Percentiles rank a stretch among this genome's conserved stretches.
These are phyloP conservation scores for Mugil cephalus DNA, from an alignment of 2,113 vertebrate species.

Conservation along the genomic window DNA sequence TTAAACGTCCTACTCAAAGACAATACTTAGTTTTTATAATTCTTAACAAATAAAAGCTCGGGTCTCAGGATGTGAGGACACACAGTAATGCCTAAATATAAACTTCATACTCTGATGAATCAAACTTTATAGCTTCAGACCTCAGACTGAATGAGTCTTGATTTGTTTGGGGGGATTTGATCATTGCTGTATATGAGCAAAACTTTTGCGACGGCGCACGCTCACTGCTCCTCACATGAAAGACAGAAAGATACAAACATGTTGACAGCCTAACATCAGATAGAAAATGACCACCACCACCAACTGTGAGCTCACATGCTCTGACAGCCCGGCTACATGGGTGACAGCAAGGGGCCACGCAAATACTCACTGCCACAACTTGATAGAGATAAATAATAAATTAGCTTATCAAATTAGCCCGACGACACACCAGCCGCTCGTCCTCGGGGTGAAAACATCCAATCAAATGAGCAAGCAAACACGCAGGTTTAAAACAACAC, in stretches of 20 bases:
- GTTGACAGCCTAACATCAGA: slow-evolving; percentile 35
- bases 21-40: too few relatives aligned
- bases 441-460: slow-evolving; percentile 51
- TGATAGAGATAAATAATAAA: background rate
- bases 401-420: slow-evolving; percentile 36
- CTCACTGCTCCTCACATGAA: slow-evolving; percentile 14
- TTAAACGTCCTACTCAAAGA: too few relatives aligned
- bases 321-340: background rate
- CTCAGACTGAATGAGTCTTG: background rate
- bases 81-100: too few relatives aligned
- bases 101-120: too few relatives aligned
- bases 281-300: background rate
- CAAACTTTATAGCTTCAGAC: background rate
- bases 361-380: background rate
- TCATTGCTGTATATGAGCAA: slow-evolving; percentile 2
- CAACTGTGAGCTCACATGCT: slow-evolving; percentile 14
- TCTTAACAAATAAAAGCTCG: too few relatives aligned
- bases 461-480: slow-evolving; percentile 83
- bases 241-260: slow-evolving; percentile 30
- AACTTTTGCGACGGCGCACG: background rate
- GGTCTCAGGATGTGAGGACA: background rate
- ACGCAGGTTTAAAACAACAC: slow-evolving; percentile 72
- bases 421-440: slow-evolving; percentile 28
- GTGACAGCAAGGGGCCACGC: background rate
- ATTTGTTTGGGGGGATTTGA: background rate